Conservation (phyloP, 1,140 invertebrate genomes). For the Steinernema khuongi region DNA sequence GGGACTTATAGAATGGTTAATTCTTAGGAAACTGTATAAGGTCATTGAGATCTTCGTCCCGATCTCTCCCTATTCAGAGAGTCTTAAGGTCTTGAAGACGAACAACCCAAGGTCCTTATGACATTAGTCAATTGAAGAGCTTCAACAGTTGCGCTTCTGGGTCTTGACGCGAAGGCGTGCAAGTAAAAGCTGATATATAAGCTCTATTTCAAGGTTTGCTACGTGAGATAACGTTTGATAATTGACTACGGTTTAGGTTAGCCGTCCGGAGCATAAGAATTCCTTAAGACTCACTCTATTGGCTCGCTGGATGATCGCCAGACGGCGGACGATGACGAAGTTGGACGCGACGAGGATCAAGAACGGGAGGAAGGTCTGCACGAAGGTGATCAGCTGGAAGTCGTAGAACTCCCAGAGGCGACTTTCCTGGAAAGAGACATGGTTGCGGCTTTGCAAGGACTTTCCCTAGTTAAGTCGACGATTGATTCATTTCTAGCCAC, state of each 20-base stretch:
- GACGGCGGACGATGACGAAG: conserved; percentile 20
- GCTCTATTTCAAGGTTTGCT: too few relatives aligned
- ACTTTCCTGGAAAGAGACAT: conserved; percentile 17
- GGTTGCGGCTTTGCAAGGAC: neutral
- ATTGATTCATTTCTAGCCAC: neutral
- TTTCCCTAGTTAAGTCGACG: neutral
- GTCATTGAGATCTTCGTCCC: too few relatives aligned
- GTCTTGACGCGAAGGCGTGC: too few relatives aligned
- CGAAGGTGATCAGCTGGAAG: conserved; percentile 15
- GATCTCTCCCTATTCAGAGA: too few relatives aligned
- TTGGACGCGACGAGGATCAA: conserved; percentile 20
- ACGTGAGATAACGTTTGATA: too few relatives aligned
- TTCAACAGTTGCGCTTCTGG: too few relatives aligned
- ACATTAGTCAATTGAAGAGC: too few relatives aligned
- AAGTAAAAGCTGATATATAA: too few relatives aligned
- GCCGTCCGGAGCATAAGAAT: too few relatives aligned
- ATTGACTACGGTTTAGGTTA: too few relatives aligned
- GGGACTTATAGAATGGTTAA: neutral
- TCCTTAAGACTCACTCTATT: conserved; percentile 2
- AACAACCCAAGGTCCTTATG: too few relatives aligned
- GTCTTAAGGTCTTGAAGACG: too few relatives aligned
- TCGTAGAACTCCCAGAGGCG: conserved; percentile 19
- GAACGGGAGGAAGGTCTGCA: conserved; percentile 30
- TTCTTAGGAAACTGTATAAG: conserved; percentile 7
- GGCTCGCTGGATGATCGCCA: conserved; percentile 13